phyloP scores from a whole-genome alignment of 1,140 invertebrate genomes.

The Drosophila novamexicana region DNA sequence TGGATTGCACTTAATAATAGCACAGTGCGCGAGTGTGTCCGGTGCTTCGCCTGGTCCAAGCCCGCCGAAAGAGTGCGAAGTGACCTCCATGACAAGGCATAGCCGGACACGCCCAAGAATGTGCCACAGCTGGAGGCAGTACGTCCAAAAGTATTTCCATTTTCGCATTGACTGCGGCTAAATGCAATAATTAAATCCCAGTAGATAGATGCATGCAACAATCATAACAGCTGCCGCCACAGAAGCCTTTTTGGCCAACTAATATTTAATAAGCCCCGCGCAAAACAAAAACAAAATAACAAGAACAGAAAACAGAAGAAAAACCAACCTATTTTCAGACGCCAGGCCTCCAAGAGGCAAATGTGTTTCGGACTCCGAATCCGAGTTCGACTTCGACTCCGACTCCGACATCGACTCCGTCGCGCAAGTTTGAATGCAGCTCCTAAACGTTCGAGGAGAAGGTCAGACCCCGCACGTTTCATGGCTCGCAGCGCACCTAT shows the following conservation, averaged over 20 bases:
- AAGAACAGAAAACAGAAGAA: slow-evolving; percentile 34
- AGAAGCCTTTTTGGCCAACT: slow-evolving; percentile 69
- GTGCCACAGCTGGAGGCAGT: slow-evolving; percentile 1
- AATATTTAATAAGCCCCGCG: slow-evolving; percentile 74
- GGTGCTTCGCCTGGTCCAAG: not conserved
- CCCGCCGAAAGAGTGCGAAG: slow-evolving; percentile 2
- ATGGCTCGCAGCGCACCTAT: slow-evolving; percentile 80
- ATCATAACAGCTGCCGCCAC: slow-evolving; percentile 69
- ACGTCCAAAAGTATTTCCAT: slow-evolving; percentile 14
- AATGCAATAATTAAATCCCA: slow-evolving; percentile 68
- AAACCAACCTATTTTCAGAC: slow-evolving; percentile 47
- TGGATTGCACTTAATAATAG: slow-evolving; percentile 9
- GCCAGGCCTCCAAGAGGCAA: slow-evolving; percentile 36
- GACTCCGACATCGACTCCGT: slow-evolving; percentile 5
- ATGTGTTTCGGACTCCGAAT: slow-evolving; percentile 29
- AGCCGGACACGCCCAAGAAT: slow-evolving; percentile 11
- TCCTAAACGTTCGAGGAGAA: slow-evolving; percentile 66
- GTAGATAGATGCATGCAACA: slow-evolving; percentile 17
- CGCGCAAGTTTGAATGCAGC: slow-evolving; percentile 40
- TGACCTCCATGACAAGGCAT: slow-evolving; percentile 29
- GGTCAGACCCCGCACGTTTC: slow-evolving; percentile 82
- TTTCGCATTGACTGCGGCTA: slow-evolving; percentile 19
- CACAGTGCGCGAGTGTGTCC: too few species aligned
- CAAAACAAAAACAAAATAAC: not conserved
- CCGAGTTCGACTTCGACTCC: not conserved